phyloP scores from a whole-genome alignment of 2,797 vertebrate species.

The Natrix natrix region DNA sequence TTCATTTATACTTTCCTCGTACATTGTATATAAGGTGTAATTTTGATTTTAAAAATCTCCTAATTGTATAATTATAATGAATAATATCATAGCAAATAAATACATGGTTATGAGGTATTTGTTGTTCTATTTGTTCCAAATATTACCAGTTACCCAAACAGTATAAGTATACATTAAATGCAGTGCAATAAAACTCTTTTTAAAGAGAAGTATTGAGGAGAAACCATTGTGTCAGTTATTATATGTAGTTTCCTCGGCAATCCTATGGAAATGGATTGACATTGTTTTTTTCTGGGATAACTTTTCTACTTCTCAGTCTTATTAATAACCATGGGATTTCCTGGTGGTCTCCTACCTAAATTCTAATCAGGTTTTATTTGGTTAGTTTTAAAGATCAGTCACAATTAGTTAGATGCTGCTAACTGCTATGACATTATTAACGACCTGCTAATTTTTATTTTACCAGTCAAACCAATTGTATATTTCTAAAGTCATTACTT shows the following conservation, averaged over 20 bases:
- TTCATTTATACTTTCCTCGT: background rate
- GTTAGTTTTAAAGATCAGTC: background rate
- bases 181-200: background rate
- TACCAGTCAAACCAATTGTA: background rate
- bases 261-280: background rate
- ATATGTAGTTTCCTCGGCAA: background rate
- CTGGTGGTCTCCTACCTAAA: background rate
- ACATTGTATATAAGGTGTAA: background rate
- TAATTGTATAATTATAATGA: background rate
- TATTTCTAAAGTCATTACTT: background rate
- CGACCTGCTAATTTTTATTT: background rate
- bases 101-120: background rate
- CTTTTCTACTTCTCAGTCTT: background rate
- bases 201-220: background rate
- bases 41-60: background rate
- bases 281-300: background rate
- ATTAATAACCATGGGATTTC: background rate
- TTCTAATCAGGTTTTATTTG: background rate
- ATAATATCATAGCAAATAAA: background rate
- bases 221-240: background rate
- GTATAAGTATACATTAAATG: background rate
- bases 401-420: background rate
- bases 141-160: background rate
- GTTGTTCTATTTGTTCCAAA: background rate
- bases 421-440: background rate